A percentile compares a stretch with the other conserved stretches of the same genome.
Conservation (phyloP, 2,797 vertebrate species). For the Sebastes steindachneri region DNA sequence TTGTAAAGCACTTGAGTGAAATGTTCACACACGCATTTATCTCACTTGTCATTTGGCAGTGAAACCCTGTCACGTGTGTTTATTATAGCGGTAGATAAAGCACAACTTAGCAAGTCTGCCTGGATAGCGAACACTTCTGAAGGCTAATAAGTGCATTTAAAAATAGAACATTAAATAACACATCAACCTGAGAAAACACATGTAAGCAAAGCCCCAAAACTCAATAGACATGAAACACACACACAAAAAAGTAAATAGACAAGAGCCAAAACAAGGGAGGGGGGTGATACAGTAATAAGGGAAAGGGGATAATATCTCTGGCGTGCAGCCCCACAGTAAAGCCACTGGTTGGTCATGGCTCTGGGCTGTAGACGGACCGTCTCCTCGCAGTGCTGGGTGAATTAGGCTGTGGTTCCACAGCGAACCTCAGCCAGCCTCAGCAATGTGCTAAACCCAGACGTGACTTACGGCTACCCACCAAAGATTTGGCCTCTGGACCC, state of each 20-base stretch:
- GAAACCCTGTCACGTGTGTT: constrained; percentile 61
- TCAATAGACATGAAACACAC: constrained; percentile 20
- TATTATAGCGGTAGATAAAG: constrained; percentile 51
- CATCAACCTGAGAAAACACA: constrained; percentile 20
- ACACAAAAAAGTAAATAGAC: not conserved
- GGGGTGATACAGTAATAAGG: constrained; percentile 49
- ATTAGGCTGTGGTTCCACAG: constrained; percentile 82
- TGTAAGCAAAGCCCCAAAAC: constrained; percentile 15
- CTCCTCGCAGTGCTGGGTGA: constrained; percentile 73
- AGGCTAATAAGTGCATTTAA: constrained; percentile 30
- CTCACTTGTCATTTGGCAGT: constrained; percentile 59
- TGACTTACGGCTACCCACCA: constrained; percentile 79
- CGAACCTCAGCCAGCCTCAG: constrained; percentile 77
- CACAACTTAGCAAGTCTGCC: constrained; percentile 29
- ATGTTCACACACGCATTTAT: constrained; percentile 67
- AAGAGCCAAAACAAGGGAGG: constrained; percentile 31
- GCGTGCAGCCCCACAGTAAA: constrained; percentile 67
- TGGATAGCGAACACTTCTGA: constrained; percentile 19
- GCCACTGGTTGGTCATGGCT: constrained; percentile 78
- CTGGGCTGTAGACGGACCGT: constrained; percentile 81
- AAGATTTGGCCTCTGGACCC: constrained; percentile 72
- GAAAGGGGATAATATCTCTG: constrained; percentile 68
- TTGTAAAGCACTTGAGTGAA: constrained; percentile 74
- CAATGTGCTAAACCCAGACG: constrained; percentile 81
- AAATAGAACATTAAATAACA: constrained; percentile 37